Percentiles rank a stretch among this genome's conserved stretches.
These are phyloP conservation scores for Cantharis rustica DNA, from an alignment of 2,888 invertebrate species.

Conservation along the genomic window DNA sequence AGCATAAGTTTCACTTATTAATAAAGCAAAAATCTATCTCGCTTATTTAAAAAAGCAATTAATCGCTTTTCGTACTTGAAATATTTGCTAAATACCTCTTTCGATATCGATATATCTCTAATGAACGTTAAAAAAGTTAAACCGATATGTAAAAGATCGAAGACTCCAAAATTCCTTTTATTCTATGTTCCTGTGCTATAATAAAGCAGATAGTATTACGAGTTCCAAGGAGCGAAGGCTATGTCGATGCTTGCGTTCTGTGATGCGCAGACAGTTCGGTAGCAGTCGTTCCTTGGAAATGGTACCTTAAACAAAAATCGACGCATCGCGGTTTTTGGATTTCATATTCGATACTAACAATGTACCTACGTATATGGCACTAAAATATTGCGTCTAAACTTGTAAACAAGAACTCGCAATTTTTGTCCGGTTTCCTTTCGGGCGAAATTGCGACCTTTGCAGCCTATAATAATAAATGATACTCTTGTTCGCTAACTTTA, in stretches of 20 bases:
- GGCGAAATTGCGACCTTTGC: too few species aligned
- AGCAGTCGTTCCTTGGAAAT: not conserved
- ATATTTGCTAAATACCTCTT: not conserved
- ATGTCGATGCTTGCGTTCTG: not conserved
- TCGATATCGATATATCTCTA: not conserved
- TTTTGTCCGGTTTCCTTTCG: too few species aligned
- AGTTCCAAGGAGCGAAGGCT: not conserved
- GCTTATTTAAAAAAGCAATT: slow-evolving; percentile 1
- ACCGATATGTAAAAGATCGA: not conserved
- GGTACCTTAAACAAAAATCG: too few species aligned
- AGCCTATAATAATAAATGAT: too few species aligned
- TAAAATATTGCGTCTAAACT: too few species aligned
- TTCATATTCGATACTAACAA: too few species aligned
- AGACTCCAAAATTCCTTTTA: not conserved
- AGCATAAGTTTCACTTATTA: slow-evolving; percentile 26
- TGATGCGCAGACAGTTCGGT: not conserved
- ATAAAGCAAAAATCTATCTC: slow-evolving; percentile 20
- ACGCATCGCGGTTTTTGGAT: too few species aligned
- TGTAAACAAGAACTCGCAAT: too few species aligned
- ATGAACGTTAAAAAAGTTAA: not conserved
- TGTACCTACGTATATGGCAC: too few species aligned
- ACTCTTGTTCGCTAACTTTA: too few species aligned
- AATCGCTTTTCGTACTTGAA: slow-evolving; percentile 12
- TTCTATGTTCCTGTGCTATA: too few species aligned
- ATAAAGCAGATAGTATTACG: not conserved